These are phyloP conservation scores for Aporophyla nigra DNA, from an alignment of 2,888 invertebrate species.

Conservation along the genomic window DNA sequence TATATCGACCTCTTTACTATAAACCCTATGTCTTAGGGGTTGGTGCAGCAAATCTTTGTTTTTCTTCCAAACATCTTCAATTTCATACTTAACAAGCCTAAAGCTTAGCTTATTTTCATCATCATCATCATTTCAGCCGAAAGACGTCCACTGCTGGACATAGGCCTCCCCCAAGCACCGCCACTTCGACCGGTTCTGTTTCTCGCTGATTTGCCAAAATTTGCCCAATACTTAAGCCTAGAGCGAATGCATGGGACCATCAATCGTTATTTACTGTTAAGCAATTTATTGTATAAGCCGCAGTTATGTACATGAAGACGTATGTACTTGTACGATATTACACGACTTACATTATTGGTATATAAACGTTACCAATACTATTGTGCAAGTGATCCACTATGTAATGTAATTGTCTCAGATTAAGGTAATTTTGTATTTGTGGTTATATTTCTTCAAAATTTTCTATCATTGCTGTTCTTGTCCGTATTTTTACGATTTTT, in stretches of 20 bases:
- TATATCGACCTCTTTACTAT: not conserved
- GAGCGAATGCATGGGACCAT: constrained; percentile 34
- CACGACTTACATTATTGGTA: constrained; percentile 60
- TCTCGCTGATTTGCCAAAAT: not conserved
- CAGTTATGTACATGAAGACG: constrained; percentile 49
- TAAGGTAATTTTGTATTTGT: not conserved
- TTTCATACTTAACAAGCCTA: not conserved
- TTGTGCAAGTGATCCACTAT: constrained; percentile 58
- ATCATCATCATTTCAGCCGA: too few species aligned
- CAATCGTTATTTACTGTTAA: constrained; percentile 27
- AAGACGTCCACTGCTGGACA: too few species aligned
- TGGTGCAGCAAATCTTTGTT: not conserved
- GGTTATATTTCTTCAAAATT: not conserved
- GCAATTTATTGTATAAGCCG: constrained; percentile 59
- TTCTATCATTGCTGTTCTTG: not conserved
- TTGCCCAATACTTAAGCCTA: constrained; percentile 1
- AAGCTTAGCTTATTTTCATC: not conserved
- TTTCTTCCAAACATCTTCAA: not conserved
- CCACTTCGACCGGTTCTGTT: too few species aligned
- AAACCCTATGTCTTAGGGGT: not conserved
- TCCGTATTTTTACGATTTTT: not conserved
- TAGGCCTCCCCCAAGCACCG: too few species aligned
- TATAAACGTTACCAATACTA: constrained; percentile 55
- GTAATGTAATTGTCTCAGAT: constrained; percentile 53
- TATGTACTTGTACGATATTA: constrained; percentile 53